A percentile compares a stretch with the other conserved stretches of the same genome.
phyloP scores from a whole-genome alignment of 2,888 invertebrate genomes.

The Nemotelus pantherinus region DNA sequence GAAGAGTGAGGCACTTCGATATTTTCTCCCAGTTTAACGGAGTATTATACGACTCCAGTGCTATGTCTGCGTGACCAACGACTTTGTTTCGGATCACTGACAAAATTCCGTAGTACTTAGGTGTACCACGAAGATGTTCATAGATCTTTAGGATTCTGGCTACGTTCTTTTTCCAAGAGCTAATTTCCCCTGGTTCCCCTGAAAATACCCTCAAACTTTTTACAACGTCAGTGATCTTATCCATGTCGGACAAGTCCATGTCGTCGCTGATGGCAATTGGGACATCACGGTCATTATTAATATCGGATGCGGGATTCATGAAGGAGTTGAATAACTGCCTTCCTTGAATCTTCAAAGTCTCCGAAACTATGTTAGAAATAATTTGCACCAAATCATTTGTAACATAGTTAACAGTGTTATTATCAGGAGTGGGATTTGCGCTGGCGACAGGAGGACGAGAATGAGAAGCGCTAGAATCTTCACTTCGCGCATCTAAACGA shows the following conservation, averaged over 20 bases:
- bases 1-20: conserved; percentile 44
- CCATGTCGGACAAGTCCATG: not conserved
- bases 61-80: conserved; percentile 44
- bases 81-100: conserved; percentile 48
- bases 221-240: conserved; percentile 12
- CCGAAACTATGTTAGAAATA: not conserved
- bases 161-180: conserved; percentile 26
- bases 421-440: not conserved
- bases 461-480: no score
- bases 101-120: conserved; percentile 27
- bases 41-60: conserved; percentile 47
- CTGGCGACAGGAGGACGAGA: no score
- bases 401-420: not conserved
- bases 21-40: conserved; percentile 46
- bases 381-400: not conserved
- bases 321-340: conserved; percentile 15
- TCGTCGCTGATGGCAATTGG: not conserved
- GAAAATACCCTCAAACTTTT: conserved; percentile 22
- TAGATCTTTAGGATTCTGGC: conserved; percentile 17
- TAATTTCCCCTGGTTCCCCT: conserved; percentile 24
- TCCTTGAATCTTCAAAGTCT: not conserved
- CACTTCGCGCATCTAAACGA: not conserved
- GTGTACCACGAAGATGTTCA: conserved; percentile 15
- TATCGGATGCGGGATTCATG: conserved; percentile 2
- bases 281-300: conserved; percentile 2